Base-by-base conservation (phyloP, 1,140 invertebrate species). In the Drosophila ogumai region DNA sequence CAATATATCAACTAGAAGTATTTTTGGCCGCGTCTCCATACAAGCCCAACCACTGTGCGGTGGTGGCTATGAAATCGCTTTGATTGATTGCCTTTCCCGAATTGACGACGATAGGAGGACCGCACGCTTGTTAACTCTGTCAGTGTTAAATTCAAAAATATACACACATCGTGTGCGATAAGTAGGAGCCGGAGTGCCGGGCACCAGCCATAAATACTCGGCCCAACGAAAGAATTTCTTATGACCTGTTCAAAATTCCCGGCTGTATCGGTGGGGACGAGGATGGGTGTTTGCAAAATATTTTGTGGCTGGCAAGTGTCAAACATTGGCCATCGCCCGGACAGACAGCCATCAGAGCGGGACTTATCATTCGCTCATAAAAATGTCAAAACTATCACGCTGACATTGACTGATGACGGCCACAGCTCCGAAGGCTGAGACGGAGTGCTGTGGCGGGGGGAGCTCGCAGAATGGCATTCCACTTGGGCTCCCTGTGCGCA, bases 321-420 rank as follows among this genome's bases (percentile, higher is more conserved):
- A 90, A 90, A 85, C 85, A 88, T 82, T 82, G 81, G 81, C 85
- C 85, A 84, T 82, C 81, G 63, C 46, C 15, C 61, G 75, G 81
- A 82, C 80, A 79, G 73, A 60, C 80, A 69, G 58, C 49, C 75
- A 81, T 69, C 69, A 65, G 66, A 84, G 77, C 67, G 78, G 61
- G 78, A 79, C 85, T 90, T 88, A 88, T 88, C 81, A 91, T 90
- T 74, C 79, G 78, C 80, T 81, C 81, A 82, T 91, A 91, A 91
- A 90, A 90, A 86, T 91, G 86, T 90, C 86, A 88, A 87, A 90
- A 90, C 87, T 91, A 82, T 91, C 82, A 80, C 61, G 65, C 60
- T 84, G 87, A 91, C 87, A 81, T 84, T 91, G 87, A 91, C 74
- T 91, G 87, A 91, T 91, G 80, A 82, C 87, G 77, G 19, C 43